Evolutionary conservation across 2,888 invertebrate genomes (phyloP).

Genomic region (Sialis fuliginosa): DNA sequence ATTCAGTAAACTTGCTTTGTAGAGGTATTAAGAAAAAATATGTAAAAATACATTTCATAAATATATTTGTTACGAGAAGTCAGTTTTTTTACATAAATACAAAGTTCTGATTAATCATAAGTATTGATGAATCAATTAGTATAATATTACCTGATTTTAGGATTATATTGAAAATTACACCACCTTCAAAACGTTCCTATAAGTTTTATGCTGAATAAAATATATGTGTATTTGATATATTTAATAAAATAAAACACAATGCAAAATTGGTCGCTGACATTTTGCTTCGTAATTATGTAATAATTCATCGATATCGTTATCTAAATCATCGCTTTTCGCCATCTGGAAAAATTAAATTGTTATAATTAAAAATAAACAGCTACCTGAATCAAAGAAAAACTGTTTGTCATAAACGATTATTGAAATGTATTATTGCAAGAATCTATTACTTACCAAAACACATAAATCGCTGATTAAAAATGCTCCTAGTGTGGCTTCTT

Average conservation of each 20-base stretch:
- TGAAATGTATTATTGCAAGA: not conserved
- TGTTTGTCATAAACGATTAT: not conserved
- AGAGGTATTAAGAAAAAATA: too few species aligned
- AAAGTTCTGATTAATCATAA: too few species aligned
- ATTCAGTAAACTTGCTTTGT: too few species aligned
- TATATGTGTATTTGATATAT: not conserved
- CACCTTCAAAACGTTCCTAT: too few species aligned
- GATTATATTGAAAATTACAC: too few species aligned
- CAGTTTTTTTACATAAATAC: too few species aligned
- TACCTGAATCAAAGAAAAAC: not conserved
- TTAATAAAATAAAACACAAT: conserved; percentile 90
- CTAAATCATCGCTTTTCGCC: conserved; percentile 78
- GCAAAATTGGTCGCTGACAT: conserved; percentile 70
- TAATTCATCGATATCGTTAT: conserved; percentile 94
- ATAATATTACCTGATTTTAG: too few species aligned
- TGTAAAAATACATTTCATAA: too few species aligned
- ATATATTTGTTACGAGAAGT: too few species aligned
- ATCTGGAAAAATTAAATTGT: conserved; percentile 35
- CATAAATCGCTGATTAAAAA: conserved; percentile 95
- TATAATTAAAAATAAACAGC: too few species aligned
- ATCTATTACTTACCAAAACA: conserved; percentile 45
- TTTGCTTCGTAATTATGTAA: conserved; percentile 86
- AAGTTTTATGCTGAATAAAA: not conserved
- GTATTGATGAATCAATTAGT: too few species aligned
- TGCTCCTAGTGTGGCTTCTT: conserved; percentile 97